Evolutionary conservation across 2,888 invertebrate genomes (phyloP), one percentile per base, ranked within the genome.

Genomic region (Hemicrepidius hirtus): DNA sequence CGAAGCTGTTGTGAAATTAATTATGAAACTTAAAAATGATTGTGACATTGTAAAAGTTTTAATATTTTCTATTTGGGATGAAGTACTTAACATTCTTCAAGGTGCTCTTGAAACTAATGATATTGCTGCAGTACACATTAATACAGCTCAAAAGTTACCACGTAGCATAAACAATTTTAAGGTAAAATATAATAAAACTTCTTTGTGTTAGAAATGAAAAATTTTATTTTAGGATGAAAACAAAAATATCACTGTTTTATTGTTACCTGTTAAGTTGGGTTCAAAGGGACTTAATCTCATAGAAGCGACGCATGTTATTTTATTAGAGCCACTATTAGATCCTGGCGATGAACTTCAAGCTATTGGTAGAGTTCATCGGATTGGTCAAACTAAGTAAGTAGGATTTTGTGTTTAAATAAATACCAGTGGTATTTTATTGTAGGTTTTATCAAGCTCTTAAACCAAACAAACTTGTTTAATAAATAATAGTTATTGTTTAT

Each of bases 281-380:
- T 89, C 92, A 0, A 94, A 94, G 83, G 95, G 95, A 0, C 86
- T 95, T 10, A 95, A 95, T 86, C 85, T 95, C 59, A 91, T 91
- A 28, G 94, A 95, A 86, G 95, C 95, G 0, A 93, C 92, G 0
- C 93, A 95, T 84, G 92, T 95, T 0, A 87, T 95, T 57, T 86
- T 95, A 20, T 90, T 93, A 0, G 95, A 95, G 80, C 95, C 94
- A 0, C 88, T 93, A 44, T 86, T 94, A 16, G 93, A 94, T 84
- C 90, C 91, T 1, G 92, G 91, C 0, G 92, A 92, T 80, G 94
- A 94, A 80, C 84, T 91, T 12, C 95, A 95, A 86, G 95, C 95
- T 0, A 90, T 95, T 68, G 94, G 94, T 0, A 86, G 95, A 71
- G 89, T 95, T 12, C 93, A 94, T 86, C 89, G 95, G 41, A 94